A percentile compares a stretch with the other conserved stretches of the same genome.
Evolutionary conservation across 2,888 invertebrate genomes (phyloP).

Genomic region (Acleris sparsana): DNA sequence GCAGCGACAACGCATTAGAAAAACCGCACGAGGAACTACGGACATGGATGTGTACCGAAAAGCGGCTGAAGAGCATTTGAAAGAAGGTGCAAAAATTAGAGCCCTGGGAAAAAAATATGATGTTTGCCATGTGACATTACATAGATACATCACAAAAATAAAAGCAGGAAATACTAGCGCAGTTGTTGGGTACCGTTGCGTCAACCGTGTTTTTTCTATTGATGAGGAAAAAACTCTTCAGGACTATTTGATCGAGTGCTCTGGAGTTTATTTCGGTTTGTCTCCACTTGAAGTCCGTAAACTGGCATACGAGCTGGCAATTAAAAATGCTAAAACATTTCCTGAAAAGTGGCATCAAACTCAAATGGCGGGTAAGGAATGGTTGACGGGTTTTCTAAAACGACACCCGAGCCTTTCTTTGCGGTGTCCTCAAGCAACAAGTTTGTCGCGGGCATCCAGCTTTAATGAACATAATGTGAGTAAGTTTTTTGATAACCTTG

Average conservation of each 20-base stretch:
- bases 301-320: constrained; percentile 30
- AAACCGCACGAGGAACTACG: constrained; percentile 14
- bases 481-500: constrained; percentile 39
- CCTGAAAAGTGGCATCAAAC: constrained; percentile 31
- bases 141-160: constrained; percentile 39
- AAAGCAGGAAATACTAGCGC: constrained; percentile 39
- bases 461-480: constrained; percentile 37
- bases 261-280: constrained; percentile 36
- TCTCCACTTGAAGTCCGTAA: constrained; percentile 35
- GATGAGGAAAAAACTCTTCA: constrained; percentile 33
- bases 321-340: constrained; percentile 16
- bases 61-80: constrained; percentile 34
- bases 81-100: constrained; percentile 35
- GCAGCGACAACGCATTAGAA: constrained; percentile 5
- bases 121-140: constrained; percentile 39
- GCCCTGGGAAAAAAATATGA: constrained; percentile 38
- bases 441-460: constrained; percentile 36
- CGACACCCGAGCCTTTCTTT: neutral
- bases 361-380: constrained; percentile 34
- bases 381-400: constrained; percentile 13
- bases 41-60: constrained; percentile 36
- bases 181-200: constrained; percentile 39
- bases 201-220: constrained; percentile 33
- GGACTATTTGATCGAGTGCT: constrained; percentile 36
- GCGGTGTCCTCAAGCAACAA: constrained; percentile 36